Evolutionary conservation across 92 coral and sea anemone species (phyloP).

Genomic region (Parazoanthus atlanticus): DNA sequence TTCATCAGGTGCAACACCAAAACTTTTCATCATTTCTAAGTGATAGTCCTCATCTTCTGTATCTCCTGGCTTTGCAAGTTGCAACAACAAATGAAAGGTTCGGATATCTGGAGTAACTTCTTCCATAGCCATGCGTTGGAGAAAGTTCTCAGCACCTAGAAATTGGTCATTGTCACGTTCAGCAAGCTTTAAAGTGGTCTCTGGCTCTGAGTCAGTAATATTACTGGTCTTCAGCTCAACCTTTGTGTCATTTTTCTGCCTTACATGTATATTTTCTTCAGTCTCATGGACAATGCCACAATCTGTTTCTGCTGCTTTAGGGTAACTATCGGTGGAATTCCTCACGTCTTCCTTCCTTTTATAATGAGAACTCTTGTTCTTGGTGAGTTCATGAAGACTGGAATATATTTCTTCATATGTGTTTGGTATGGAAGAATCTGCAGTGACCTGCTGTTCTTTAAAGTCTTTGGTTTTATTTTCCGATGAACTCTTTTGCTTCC

Average conservation of each 20-base stretch:
- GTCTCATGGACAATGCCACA: not conserved
- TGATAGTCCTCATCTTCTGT: conserved; percentile 62
- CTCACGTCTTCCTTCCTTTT: not conserved
- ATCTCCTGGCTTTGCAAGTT: conserved; percentile 50
- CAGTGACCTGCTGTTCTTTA: not conserved
- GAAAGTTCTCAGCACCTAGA: conserved; percentile 70
- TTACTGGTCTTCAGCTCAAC: not conserved
- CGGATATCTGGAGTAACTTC: conserved; percentile 82
- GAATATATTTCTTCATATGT: not conserved
- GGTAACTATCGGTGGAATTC: not conserved
- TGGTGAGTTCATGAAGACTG: not conserved
- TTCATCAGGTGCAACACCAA: conserved; percentile 68
- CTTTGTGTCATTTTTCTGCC: not conserved
- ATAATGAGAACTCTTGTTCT: not conserved
- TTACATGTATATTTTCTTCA: not conserved
- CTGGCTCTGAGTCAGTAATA: not conserved
- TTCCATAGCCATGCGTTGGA: conserved; percentile 81
- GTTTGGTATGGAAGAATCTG: not conserved
- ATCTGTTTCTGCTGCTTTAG: not conserved
- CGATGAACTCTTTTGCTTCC: not conserved
- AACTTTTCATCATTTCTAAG: conserved; percentile 69
- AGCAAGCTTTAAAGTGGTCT: not conserved
- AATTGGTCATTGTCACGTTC: conserved; percentile 21
- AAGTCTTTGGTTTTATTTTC: not conserved
- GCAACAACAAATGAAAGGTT: conserved; percentile 77